A percentile compares a stretch with the other conserved stretches of the same genome.
Evolutionary conservation across 1,140 invertebrate genomes (phyloP).

Genomic region (Tetraneura akinire): DNA sequence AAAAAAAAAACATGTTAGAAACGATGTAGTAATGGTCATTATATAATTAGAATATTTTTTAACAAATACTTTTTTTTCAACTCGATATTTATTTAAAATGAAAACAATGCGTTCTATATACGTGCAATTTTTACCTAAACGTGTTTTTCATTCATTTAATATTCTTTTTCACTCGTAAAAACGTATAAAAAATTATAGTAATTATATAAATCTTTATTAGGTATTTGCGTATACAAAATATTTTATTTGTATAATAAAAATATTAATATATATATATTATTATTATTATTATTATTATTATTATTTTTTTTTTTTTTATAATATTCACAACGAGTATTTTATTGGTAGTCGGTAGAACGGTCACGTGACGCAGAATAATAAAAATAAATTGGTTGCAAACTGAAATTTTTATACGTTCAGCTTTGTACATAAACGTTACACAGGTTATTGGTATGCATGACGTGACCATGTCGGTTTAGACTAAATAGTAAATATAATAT

Average conservation of each 20-base stretch:
- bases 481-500: too few relatives aligned
- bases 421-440: constrained; percentile 23
- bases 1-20: too few relatives aligned
- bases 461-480: background rate
- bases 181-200: background rate
- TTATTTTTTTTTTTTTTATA: background rate
- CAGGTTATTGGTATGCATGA: constrained; percentile 32
- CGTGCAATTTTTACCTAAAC: too few relatives aligned
- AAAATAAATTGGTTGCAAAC: constrained; percentile 36
- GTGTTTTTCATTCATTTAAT: too few relatives aligned
- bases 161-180: too few relatives aligned
- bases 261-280: too few relatives aligned
- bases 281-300: too few relatives aligned
- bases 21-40: too few relatives aligned
- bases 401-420: constrained; percentile 27
- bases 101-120: too few relatives aligned
- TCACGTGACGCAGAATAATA: constrained; percentile 30
- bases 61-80: too few relatives aligned
- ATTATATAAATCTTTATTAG: background rate
- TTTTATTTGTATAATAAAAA: constrained; percentile 25
- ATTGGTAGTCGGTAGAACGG: background rate
- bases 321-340: background rate
- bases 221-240: background rate
- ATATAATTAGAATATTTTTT: too few relatives aligned
- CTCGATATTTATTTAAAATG: too few relatives aligned